Conservation (phyloP, 2,888 invertebrate genomes). For the Leucoma salicis region DNA sequence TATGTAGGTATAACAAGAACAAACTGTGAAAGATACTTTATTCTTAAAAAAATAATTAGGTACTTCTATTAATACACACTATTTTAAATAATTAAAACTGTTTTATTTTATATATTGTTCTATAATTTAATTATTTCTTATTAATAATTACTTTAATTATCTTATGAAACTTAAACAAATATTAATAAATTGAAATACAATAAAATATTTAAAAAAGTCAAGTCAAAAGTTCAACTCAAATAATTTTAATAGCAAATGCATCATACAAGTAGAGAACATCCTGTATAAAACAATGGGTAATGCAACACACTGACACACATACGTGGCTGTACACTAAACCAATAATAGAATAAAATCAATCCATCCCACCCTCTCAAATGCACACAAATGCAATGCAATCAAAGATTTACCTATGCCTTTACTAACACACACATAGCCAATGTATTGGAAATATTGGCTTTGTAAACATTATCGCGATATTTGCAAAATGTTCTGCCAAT, state of each 20-base stretch:
- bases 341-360: conserved; percentile 81
- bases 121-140: too few species aligned
- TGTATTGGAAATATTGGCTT: conserved; percentile 77
- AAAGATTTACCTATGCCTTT: conserved; percentile 52
- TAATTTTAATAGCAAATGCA: neutral
- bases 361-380: conserved; percentile 73
- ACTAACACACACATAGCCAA: conserved; percentile 53
- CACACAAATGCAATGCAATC: conserved; percentile 60
- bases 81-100: too few species aligned
- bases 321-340: conserved; percentile 80
- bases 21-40: too few species aligned
- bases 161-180: too few species aligned
- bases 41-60: too few species aligned
- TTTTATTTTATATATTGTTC: too few species aligned
- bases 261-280: conserved; percentile 23
- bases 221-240: too few species aligned
- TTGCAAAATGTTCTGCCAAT: conserved; percentile 66
- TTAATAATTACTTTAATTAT: too few species aligned
- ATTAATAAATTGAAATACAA: too few species aligned
- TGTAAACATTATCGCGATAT: conserved; percentile 77
- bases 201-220: too few species aligned
- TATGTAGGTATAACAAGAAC: too few species aligned
- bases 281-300: conserved; percentile 59
- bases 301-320: conserved; percentile 79
- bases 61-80: too few species aligned